Evolutionary conservation across 2,888 invertebrate genomes (phyloP).

Genomic region (Sylvicola cinctus): DNA sequence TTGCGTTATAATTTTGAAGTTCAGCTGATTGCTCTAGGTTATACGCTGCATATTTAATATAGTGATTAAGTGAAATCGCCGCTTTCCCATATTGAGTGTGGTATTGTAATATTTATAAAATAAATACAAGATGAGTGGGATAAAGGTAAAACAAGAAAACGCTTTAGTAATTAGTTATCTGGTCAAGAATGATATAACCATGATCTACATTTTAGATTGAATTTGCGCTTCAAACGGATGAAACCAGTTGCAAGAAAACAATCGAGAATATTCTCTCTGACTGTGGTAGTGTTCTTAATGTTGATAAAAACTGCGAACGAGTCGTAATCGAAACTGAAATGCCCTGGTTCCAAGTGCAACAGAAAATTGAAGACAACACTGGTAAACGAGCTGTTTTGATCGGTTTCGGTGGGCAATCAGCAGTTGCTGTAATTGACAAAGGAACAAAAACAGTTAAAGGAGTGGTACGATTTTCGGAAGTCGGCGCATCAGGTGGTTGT

Average conservation of each 20-base stretch:
- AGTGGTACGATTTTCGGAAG: slow-evolving; percentile 44
- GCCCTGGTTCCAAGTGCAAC: slow-evolving; percentile 26
- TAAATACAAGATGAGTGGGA: too few relatives aligned
- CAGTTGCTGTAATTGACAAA: slow-evolving; percentile 51
- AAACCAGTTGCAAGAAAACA: slow-evolving; percentile 30
- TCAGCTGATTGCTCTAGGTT: too few relatives aligned
- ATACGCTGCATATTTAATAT: too few relatives aligned
- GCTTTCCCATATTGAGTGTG: too few relatives aligned
- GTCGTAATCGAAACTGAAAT: slow-evolving; percentile 18
- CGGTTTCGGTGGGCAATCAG: slow-evolving; percentile 49
- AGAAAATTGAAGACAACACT: slow-evolving; percentile 29
- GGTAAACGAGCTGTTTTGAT: slow-evolving; percentile 57
- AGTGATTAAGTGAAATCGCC: too few relatives aligned
- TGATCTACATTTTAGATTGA: slow-evolving; percentile 30
- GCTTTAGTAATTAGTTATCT: too few relatives aligned
- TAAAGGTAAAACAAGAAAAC: too few relatives aligned
- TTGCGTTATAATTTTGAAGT: too few relatives aligned
- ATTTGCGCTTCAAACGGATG: slow-evolving; percentile 43
- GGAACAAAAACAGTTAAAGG: slow-evolving; percentile 35
- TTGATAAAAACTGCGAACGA: slow-evolving; percentile 16
- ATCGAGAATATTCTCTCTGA: slow-evolving; percentile 26
- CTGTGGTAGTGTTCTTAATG: slow-evolving; percentile 17
- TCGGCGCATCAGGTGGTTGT: slow-evolving; percentile 26
- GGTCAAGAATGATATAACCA: too few relatives aligned
- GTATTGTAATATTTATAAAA: too few relatives aligned